Base-by-base conservation (phyloP, 1,140 invertebrate genomes). In the Ostrea edulis region DNA sequence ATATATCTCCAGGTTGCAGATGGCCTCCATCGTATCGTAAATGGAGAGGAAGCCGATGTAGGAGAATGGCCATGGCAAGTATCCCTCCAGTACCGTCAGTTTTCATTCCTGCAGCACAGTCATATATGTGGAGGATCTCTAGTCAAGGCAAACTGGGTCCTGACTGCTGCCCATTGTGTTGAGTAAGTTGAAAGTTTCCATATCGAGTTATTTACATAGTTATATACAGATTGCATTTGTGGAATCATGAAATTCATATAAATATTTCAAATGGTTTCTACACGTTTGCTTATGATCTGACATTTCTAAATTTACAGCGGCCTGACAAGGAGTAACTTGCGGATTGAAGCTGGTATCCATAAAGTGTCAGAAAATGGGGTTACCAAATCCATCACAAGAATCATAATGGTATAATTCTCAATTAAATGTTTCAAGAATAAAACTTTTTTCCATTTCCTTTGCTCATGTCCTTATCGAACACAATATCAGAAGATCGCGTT, bases 121-220 rank as follows among this genome's bases (percentile, higher is more conserved):
- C 90, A 91, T 52, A 87, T 82, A 35, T 91, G 90, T 87, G 90
- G 90, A 35, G 90, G 84, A 20, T 71, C 82, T 20, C 58, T 91
- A 12, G 85, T 91, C 20, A 77, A 58, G 12, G 35, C 68, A 51
- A 62, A 85, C 8, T 89, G 89, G 88, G 88, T 89, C 0, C 22
- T 88, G 5, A 91, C 90, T 4, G 90, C 90, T 0, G 87, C 90
- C 8, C 90, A 91, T 83, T 91, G 90, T 82, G 87, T 89, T 14
- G 35, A 85, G 53, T 77, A 68, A 44, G 82, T 82, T 68, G 54
- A 62, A 65, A 25, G 4, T 58, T 12, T 65, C 12, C 14, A 25
- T 2, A 20, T 58, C 1, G 14, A 58, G 4, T 17, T 11, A 12
- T 0, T 58, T 44, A 83, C 5, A 58, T 20, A 17, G 54, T 58